Conservation (phyloP, 2,888 invertebrate species). For the Tricholauxania praeusta region DNA sequence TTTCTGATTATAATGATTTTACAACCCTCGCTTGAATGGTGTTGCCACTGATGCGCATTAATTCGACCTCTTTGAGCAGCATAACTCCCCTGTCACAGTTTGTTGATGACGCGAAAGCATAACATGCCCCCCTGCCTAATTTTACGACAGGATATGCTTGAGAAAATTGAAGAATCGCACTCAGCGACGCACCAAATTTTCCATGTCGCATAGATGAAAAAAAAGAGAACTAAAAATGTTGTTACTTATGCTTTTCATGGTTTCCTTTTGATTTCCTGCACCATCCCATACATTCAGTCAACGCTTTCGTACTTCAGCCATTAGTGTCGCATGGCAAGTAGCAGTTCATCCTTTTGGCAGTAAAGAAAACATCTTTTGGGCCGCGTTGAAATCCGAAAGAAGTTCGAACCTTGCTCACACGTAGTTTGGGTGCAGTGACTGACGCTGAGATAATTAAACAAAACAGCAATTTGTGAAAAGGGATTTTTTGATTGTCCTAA, state of each 20-base stretch:
- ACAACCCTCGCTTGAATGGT: constrained; percentile 53
- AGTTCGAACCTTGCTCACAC: constrained; percentile 24
- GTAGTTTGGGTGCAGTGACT: constrained; percentile 17
- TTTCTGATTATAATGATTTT: constrained; percentile 62
- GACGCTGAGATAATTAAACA: constrained; percentile 32
- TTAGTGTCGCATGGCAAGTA: constrained; percentile 19
- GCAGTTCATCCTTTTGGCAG: constrained; percentile 13
- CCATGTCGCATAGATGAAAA: constrained; percentile 21
- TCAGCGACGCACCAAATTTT: constrained; percentile 7
- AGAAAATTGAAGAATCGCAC: constrained; percentile 26
- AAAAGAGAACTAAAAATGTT: constrained; percentile 53
- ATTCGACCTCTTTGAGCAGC: constrained; percentile 15
- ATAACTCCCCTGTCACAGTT: neutral
- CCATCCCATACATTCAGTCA: constrained; percentile 22
- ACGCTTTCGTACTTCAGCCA: constrained; percentile 4
- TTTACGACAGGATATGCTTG: constrained; percentile 15
- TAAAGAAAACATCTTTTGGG: constrained; percentile 6
- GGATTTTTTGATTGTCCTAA: constrained; percentile 30
- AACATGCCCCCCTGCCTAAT: constrained; percentile 8
- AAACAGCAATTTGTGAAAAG: constrained; percentile 17
- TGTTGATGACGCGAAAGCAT: constrained; percentile 22
- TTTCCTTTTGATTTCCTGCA: constrained; percentile 59
- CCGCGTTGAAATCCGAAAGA: constrained; percentile 28
- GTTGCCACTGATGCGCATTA: constrained; percentile 56
- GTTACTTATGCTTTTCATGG: constrained; percentile 61